These are phyloP conservation scores for Tragelaphus strepsiceros DNA, from an alignment of 2,113 vertebrate species.

Conservation along the genomic window DNA sequence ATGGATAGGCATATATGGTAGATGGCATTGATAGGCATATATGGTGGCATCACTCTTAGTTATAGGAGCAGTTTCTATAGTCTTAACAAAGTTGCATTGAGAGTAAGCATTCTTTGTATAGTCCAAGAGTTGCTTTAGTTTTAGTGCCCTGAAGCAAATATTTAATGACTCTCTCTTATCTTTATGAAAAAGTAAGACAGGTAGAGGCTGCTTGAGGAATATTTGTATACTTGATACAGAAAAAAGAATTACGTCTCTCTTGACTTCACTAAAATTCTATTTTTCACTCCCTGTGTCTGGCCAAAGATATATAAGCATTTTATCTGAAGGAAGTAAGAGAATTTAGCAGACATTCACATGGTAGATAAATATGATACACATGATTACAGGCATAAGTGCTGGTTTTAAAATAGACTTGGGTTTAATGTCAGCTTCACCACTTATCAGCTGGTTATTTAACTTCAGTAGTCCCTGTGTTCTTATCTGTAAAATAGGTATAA, in stretches of 20 bases:
- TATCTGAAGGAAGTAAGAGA: background rate
- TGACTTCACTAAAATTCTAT: slow-evolving; percentile 17
- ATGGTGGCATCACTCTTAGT: background rate
- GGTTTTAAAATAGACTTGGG: background rate
- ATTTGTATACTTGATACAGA: slow-evolving; percentile 5
- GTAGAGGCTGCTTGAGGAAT: slow-evolving; percentile 2
- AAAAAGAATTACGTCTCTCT: slow-evolving; percentile 3
- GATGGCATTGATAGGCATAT: background rate
- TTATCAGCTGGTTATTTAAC: background rate
- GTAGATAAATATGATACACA: background rate
- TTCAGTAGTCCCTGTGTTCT: background rate
- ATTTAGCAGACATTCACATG: background rate
- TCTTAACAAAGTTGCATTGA: background rate
- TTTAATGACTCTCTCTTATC: background rate
- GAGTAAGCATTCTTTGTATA: background rate
- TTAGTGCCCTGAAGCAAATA: background rate
- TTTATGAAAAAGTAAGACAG: background rate
- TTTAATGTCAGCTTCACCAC: background rate
- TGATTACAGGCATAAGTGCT: background rate
- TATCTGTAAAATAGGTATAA: background rate
- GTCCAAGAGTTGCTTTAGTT: background rate
- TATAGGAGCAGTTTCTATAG: background rate
- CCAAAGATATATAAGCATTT: background rate
- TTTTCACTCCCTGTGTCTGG: background rate
- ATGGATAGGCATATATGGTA: background rate